phyloP scores from a whole-genome alignment of 2,888 invertebrate genomes.

The Stenolophus ochropezus region DNA sequence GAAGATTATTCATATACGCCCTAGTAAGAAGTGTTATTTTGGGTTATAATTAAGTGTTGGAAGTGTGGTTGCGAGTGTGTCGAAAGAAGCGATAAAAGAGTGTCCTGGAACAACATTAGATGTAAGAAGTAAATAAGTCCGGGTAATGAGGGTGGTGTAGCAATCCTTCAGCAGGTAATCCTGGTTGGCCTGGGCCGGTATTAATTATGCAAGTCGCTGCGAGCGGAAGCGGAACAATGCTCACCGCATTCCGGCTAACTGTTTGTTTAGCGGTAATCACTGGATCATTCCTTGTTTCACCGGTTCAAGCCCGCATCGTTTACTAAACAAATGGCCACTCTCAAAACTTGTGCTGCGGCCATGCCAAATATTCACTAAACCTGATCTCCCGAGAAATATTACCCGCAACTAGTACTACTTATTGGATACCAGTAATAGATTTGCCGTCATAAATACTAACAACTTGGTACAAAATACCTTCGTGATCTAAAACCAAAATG shows the following conservation, averaged over 20 bases:
- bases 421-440: background rate
- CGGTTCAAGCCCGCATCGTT: conserved; percentile 41
- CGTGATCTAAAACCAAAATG: too few species aligned
- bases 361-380: conserved; percentile 20
- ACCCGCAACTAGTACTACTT: background rate
- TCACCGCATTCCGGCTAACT: conserved; percentile 47
- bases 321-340: conserved; percentile 33
- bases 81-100: background rate
- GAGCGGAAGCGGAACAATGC: conserved; percentile 26
- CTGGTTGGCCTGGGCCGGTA: conserved; percentile 46
- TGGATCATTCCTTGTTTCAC: conserved; percentile 52
- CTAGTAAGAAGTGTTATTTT: too few species aligned
- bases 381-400: background rate
- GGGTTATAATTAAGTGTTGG: too few species aligned
- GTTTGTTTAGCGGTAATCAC: conserved; percentile 59
- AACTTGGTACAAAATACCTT: background rate
- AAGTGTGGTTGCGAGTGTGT: background rate
- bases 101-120: background rate
- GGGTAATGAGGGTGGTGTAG: background rate
- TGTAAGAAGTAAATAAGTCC: background rate
- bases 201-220: conserved; percentile 52
- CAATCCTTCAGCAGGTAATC: conserved; percentile 58
- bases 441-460: too few species aligned
- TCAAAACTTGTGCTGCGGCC: conserved; percentile 30
- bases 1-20: too few species aligned